These are phyloP conservation scores for Myathropa florea DNA, from an alignment of 2,888 invertebrate species.

Conservation along the genomic window DNA sequence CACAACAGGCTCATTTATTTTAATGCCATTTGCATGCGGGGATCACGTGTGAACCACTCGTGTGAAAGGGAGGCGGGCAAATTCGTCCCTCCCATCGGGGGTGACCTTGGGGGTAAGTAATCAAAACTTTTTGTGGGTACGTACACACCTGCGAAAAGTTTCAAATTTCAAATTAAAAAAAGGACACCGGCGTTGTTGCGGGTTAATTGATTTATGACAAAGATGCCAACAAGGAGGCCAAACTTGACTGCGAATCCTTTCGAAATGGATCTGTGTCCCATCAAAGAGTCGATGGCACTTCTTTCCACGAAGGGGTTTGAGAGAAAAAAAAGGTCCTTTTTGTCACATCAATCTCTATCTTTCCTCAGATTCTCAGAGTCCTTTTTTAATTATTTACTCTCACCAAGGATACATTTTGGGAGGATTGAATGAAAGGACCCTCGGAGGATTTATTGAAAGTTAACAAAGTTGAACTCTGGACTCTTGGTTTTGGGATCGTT, in stretches of 20 bases:
- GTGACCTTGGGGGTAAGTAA: background rate
- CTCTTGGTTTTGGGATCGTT: background rate
- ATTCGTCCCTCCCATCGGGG: too few relatives aligned
- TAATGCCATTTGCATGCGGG: background rate
- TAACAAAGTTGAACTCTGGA: background rate
- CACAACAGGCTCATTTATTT: background rate
- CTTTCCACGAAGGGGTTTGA: background rate
- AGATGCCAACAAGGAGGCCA: background rate
- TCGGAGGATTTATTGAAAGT: background rate
- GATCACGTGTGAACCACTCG: background rate
- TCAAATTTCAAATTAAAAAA: background rate
- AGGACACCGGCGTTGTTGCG: background rate
- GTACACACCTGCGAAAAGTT: background rate
- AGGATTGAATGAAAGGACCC: background rate
- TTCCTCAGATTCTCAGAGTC: background rate
- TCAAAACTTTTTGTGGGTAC: background rate
- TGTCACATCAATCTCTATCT: conserved; percentile 16
- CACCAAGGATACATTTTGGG: background rate
- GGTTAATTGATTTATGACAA: background rate
- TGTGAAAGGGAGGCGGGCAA: background rate
- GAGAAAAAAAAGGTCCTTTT: background rate
- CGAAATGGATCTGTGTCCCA: background rate
- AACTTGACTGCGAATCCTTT: background rate
- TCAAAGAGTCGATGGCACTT: background rate
- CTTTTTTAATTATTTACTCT: conserved; percentile 11